Conservation (phyloP, 2,113 vertebrate species). For the Pseudopodoces humilis region DNA sequence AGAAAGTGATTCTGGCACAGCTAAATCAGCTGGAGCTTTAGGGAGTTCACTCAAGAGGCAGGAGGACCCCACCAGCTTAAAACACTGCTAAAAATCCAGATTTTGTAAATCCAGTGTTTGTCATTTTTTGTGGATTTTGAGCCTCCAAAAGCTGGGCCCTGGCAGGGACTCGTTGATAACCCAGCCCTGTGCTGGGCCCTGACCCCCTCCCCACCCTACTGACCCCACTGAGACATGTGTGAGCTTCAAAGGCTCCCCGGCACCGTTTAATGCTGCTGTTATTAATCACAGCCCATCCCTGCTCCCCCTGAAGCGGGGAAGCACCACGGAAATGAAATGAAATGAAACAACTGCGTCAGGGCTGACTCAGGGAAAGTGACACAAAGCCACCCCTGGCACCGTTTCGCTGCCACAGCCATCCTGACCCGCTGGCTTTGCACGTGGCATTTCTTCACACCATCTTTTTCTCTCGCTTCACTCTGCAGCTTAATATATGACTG, state of each 20-base stretch:
- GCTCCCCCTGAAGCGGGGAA: background rate
- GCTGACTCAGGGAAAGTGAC: accelerated
- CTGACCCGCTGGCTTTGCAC: background rate
- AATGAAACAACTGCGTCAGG: accelerated
- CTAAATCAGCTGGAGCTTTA: background rate
- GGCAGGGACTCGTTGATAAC: background rate
- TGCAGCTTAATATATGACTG: background rate
- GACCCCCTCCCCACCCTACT: conserved; percentile 45
- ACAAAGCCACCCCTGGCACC: background rate
- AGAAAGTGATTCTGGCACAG: background rate
- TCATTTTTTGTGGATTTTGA: background rate
- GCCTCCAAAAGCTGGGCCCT: background rate
- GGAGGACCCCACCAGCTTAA: background rate
- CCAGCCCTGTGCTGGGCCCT: background rate
- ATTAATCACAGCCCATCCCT: conserved; percentile 29
- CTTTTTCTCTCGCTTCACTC: background rate
- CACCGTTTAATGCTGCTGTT: background rate
- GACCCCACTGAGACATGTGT: conserved; percentile 35
- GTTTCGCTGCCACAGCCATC: background rate
- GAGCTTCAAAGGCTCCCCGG: conserved; percentile 49
- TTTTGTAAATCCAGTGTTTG: background rate
- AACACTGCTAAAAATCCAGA: accelerated
- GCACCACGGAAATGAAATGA: background rate
- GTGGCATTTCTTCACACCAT: background rate
- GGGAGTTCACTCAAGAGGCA: background rate